Evolutionary conservation across 2,888 invertebrate genomes (phyloP).

Genomic region (Sarcophaga carnaria): DNA sequence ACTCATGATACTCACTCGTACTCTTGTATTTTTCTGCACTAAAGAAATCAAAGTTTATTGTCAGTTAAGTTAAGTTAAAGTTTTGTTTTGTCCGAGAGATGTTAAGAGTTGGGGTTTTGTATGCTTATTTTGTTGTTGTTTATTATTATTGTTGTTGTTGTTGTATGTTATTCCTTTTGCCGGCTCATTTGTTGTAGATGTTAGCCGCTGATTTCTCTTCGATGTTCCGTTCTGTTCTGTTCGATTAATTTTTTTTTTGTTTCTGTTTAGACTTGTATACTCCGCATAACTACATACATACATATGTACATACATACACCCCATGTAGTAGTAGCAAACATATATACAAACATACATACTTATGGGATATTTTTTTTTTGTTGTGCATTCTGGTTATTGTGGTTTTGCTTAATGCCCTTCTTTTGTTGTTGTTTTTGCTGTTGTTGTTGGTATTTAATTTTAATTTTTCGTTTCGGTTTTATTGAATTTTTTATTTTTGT

Average conservation of each 20-base stretch:
- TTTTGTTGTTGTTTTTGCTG: not conserved
- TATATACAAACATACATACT: constrained; percentile 2
- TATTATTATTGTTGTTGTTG: constrained; percentile 53
- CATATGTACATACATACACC: constrained; percentile 18
- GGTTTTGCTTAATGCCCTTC: constrained; percentile 66
- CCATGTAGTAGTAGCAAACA: not conserved
- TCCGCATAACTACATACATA: constrained; percentile 28
- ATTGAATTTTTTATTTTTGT: constrained; percentile 61
- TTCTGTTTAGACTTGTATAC: constrained; percentile 43
- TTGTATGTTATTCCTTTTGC: constrained; percentile 52
- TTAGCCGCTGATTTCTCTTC: constrained; percentile 65
- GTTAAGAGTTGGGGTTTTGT: constrained; percentile 5
- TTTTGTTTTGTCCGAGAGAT: too few species aligned
- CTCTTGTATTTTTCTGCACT: constrained; percentile 11
- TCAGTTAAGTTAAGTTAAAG: constrained; percentile 41
- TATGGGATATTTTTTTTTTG: not conserved
- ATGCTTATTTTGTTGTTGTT: constrained; percentile 69
- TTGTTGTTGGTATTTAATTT: constrained; percentile 66
- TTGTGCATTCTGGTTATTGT: constrained; percentile 55
- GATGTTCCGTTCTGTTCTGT: constrained; percentile 36
- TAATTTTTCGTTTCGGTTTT: constrained; percentile 69
- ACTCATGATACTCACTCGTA: not conserved
- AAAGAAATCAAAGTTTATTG: constrained; percentile 62
- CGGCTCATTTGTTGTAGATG: constrained; percentile 69
- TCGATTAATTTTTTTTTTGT: too few species aligned